A percentile compares a stretch with the other conserved stretches of the same genome.
Conservation (phyloP, 2,888 invertebrate genomes). For the Petrolisthes manimaculis region DNA sequence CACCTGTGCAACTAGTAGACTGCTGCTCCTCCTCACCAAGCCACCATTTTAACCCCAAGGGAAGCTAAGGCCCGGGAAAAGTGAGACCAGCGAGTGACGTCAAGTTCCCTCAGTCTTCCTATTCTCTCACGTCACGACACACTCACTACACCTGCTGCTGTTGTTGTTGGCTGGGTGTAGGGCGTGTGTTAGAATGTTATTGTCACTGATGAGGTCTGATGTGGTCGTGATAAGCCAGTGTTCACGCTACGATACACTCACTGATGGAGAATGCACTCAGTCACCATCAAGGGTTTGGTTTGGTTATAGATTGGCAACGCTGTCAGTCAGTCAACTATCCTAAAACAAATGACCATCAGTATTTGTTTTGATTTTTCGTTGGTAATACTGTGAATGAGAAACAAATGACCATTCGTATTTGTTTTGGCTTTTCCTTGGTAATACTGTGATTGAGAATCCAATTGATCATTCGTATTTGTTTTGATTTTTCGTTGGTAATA, state of each 20-base stretch:
- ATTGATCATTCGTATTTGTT: too few relatives aligned
- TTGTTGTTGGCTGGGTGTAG: too few relatives aligned
- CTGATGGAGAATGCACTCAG: not conserved
- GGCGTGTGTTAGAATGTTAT: not conserved
- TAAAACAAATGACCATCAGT: not conserved
- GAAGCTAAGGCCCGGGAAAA: slow-evolving; percentile 6
- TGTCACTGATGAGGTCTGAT: not conserved
- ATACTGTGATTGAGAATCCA: too few relatives aligned
- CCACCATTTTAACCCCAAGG: slow-evolving; percentile 33
- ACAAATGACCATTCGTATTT: too few relatives aligned
- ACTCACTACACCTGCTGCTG: not conserved
- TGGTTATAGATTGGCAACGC: too few relatives aligned
- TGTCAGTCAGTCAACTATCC: not conserved
- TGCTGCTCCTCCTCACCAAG: not conserved
- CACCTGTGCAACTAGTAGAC: slow-evolving; percentile 11
- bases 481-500: too few relatives aligned
- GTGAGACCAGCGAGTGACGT: too few relatives aligned
- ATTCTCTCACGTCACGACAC: slow-evolving; percentile 36
- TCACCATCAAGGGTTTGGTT: not conserved
- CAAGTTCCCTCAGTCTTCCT: slow-evolving; percentile 25
- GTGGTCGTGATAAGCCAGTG: not conserved
- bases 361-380: too few relatives aligned
- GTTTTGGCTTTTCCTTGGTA: too few relatives aligned
- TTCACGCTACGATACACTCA: not conserved
- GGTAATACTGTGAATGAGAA: too few relatives aligned